Evolutionary conservation across 2,888 invertebrate genomes (phyloP).

Genomic region (Danaus chrysippus): DNA sequence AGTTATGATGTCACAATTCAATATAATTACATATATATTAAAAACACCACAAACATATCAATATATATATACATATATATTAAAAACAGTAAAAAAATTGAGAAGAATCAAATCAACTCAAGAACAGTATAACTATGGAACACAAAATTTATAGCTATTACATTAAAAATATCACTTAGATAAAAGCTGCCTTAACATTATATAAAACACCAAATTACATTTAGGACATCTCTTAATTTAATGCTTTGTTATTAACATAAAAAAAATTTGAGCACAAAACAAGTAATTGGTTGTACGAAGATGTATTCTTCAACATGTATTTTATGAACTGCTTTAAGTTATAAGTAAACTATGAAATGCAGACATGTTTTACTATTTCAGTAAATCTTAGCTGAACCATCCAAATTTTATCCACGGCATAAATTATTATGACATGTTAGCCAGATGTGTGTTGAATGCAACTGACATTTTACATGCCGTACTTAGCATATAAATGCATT

Average conservation of each 20-base stretch:
- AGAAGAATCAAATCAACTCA: neutral
- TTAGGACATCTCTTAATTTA: slow-evolving; percentile 1
- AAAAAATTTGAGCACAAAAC: slow-evolving; percentile 8
- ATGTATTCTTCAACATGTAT: neutral
- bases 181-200: slow-evolving; percentile 15
- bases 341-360: too few relatives aligned
- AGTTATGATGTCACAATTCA: neutral
- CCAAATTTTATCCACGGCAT: too few relatives aligned
- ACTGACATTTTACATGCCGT: too few relatives aligned
- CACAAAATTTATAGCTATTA: neutral
- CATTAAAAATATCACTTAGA: slow-evolving; percentile 14
- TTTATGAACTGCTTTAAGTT: too few relatives aligned
- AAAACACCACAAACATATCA: slow-evolving; percentile 3
- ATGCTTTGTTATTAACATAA: slow-evolving; percentile 3
- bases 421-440: too few relatives aligned
- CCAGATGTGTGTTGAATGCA: too few relatives aligned
- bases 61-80: neutral
- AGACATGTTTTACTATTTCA: too few relatives aligned
- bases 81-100: neutral
- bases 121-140: neutral
- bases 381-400: too few relatives aligned
- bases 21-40: neutral
- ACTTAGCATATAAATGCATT: too few relatives aligned
- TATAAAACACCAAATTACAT: slow-evolving; percentile 7
- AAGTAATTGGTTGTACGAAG: neutral